Conservation (phyloP, 2,113 vertebrate species). For the Chionodraco myersi region DNA sequence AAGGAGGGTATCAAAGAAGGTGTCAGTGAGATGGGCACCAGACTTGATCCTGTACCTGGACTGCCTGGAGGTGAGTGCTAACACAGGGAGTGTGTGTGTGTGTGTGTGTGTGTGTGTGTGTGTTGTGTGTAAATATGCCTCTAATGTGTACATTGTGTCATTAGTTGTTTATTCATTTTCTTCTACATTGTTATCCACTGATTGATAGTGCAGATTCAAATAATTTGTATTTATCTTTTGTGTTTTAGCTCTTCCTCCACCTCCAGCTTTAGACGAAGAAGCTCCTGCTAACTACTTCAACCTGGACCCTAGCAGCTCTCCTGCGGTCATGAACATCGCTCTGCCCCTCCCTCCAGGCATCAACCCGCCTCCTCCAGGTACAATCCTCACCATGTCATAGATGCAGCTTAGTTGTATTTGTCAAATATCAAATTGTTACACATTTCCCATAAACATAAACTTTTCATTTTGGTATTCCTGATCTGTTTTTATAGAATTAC, state of each 20-base stretch:
- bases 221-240: not conserved
- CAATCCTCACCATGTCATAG: not conserved
- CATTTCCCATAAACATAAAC: not conserved
- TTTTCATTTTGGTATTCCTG: not conserved
- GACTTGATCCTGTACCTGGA: constrained; percentile 94
- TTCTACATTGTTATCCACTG: too few relatives aligned
- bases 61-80: constrained; percentile 89
- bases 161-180: too few relatives aligned
- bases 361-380: constrained; percentile 93
- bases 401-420: not conserved
- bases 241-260: constrained; percentile 89
- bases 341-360: constrained; percentile 93
- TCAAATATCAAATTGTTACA: not conserved
- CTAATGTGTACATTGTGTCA: not conserved
- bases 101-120: too few relatives aligned
- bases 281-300: constrained; percentile 95
- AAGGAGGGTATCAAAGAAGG: constrained; percentile 93
- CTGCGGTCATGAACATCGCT: constrained; percentile 91
- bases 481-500: not conserved
- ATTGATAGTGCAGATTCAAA: not conserved
- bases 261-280: constrained; percentile 91
- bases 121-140: not conserved
- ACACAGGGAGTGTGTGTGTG: not conserved
- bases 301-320: constrained; percentile 89
- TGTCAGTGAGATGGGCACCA: constrained; percentile 91